Conservation (phyloP, 2,113 vertebrate genomes). For the Melanerpes formicivorus region DNA sequence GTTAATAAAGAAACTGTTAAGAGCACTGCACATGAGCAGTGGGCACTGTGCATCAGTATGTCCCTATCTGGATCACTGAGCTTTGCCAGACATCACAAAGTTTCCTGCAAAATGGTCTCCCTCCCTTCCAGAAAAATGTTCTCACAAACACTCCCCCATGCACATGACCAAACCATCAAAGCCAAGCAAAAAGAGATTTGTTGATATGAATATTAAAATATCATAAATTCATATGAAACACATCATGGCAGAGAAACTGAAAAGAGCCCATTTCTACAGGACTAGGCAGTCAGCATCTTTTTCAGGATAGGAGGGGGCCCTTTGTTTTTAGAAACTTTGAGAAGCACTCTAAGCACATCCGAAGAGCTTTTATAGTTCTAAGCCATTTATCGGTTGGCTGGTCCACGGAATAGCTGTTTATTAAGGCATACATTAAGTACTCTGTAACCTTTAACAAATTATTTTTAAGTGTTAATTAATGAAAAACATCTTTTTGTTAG, state of each 20-base stretch:
- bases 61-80: not conserved
- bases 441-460: slow-evolving; percentile 16
- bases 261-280: not conserved
- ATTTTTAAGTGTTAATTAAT: slow-evolving; percentile 43
- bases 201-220: not conserved
- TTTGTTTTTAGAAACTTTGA: not conserved
- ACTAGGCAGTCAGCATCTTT: not conserved
- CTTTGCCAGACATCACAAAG: no score
- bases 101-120: not conserved
- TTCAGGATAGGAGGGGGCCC: not conserved
- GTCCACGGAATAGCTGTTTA: not conserved
- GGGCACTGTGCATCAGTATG: not conserved
- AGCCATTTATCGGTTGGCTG: not conserved
- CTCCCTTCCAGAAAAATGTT: not conserved
- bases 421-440: not conserved
- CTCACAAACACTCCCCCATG: not conserved
- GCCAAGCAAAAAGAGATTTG: not conserved
- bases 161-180: not conserved
- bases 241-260: not conserved
- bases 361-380: not conserved
- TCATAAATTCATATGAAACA: not conserved
- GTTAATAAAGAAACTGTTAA: not conserved
- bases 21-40: not conserved
- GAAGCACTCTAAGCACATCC: not conserved
- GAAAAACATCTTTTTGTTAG: slow-evolving; percentile 19